Evolutionary conservation across 1,140 invertebrate species (phyloP).

Genomic region (Drosophila subpulchrella): DNA sequence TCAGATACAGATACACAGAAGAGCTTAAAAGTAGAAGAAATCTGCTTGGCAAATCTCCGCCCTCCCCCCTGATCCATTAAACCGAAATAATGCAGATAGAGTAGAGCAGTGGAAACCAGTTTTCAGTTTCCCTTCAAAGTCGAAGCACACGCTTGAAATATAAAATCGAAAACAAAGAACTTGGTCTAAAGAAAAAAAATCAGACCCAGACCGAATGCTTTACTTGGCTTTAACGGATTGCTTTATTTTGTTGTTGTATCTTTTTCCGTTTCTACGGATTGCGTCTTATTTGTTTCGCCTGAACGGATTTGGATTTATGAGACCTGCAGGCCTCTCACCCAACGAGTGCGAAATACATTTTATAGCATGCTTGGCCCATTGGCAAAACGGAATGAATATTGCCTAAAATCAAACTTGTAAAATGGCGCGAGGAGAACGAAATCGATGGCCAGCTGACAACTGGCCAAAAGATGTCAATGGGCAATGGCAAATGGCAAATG

Average conservation of each 20-base stretch:
- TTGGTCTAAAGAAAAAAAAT: slow-evolving; percentile 33
- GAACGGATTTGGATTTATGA: slow-evolving; percentile 50
- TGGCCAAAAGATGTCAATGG: slow-evolving; percentile 54
- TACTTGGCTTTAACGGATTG: slow-evolving; percentile 14
- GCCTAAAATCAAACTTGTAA: slow-evolving; percentile 64
- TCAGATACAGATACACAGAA: slow-evolving; percentile 29
- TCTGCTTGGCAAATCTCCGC: slow-evolving; percentile 9
- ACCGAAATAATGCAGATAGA: slow-evolving; percentile 34
- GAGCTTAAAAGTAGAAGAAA: slow-evolving; percentile 20
- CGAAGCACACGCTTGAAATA: slow-evolving; percentile 10
- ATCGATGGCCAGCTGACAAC: slow-evolving; percentile 38
- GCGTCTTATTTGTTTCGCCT: slow-evolving; percentile 49
- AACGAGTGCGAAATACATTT: slow-evolving; percentile 53
- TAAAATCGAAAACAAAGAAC: slow-evolving; percentile 44
- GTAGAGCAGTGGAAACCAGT: slow-evolving; percentile 44
- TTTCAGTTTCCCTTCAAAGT: slow-evolving; percentile 54
- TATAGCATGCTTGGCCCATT: slow-evolving; percentile 50
- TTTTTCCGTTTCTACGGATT: slow-evolving; percentile 31
- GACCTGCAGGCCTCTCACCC: slow-evolving; percentile 38
- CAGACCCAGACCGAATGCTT: slow-evolving; percentile 21
- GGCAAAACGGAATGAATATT: slow-evolving; percentile 51
- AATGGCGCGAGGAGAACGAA: slow-evolving; percentile 24
- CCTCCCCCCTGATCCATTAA: slow-evolving; percentile 26
- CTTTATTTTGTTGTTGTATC: slow-evolving; percentile 4
- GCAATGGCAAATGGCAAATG: slow-evolving; percentile 58